phyloP scores from a whole-genome alignment of 2,888 invertebrate species.

The Rhogogaster chlorosoma region DNA sequence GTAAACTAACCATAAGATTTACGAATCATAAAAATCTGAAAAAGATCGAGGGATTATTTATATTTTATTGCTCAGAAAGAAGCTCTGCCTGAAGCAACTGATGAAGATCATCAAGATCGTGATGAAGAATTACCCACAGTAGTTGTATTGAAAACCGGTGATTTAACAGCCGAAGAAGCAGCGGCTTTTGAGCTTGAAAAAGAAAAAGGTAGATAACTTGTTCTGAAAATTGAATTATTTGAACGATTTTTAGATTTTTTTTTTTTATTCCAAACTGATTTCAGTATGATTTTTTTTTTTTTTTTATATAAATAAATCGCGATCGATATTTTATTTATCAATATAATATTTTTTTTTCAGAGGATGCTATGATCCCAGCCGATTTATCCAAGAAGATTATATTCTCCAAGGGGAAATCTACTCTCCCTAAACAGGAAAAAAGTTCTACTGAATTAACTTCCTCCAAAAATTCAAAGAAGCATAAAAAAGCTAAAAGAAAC shows the following conservation, averaged over 20 bases:
- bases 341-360: conserved; percentile 77
- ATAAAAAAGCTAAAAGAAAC: conserved; percentile 63
- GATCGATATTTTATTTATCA: not conserved
- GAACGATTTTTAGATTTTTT: not conserved
- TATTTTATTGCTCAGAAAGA: conserved; percentile 64
- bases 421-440: conserved; percentile 72
- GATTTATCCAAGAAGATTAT: conserved; percentile 82
- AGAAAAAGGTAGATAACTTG: conserved; percentile 66
- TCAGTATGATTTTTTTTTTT: not conserved
- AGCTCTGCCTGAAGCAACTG: conserved; percentile 63
- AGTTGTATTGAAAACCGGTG: conserved; percentile 80
- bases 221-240: not conserved
- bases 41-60: not conserved
- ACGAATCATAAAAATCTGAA: not conserved
- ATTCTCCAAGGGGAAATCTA: conserved; percentile 75
- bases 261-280: not conserved
- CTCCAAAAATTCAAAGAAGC: conserved; percentile 61
- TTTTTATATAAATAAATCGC: not conserved
- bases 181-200: conserved; percentile 69
- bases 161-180: conserved; percentile 81
- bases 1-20: not conserved
- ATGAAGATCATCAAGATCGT: conserved; percentile 73
- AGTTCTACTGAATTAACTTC: conserved; percentile 63
- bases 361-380: conserved; percentile 81
- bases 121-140: conserved; percentile 81